Conservation (phyloP, 2,797 vertebrate species). For the Gallinago solitaria region DNA sequence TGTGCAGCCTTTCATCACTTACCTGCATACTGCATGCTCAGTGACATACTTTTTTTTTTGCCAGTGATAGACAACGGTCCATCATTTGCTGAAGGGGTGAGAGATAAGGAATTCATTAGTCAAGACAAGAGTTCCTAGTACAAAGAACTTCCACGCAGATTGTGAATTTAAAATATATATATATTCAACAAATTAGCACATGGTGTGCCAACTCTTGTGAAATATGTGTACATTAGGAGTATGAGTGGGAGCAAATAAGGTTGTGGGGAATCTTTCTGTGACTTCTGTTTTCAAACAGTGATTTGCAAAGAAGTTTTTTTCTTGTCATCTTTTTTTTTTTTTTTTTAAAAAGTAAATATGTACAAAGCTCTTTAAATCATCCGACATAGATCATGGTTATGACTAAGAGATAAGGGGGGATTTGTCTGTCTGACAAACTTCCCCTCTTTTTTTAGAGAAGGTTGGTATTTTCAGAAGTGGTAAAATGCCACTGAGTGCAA, state of each 20-base stretch:
- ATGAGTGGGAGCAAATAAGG: conserved; percentile 23
- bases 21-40: neutral
- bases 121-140: neutral
- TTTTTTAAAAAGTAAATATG: neutral
- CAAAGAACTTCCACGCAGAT: neutral
- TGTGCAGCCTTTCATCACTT: neutral
- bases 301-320: neutral
- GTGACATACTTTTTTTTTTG: neutral
- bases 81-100: neutral
- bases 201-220: neutral
- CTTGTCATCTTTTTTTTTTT: neutral
- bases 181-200: neutral
- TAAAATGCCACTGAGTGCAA: conserved; percentile 33
- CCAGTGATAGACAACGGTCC: neutral
- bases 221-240: neutral
- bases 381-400: neutral
- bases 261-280: neutral
- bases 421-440: conserved; percentile 55
- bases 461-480: conserved; percentile 43
- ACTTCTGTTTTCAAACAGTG: conserved; percentile 32
- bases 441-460: conserved; percentile 9
- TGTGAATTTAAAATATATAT: neutral
- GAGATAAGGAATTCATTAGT: neutral
- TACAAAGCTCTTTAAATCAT: neutral
- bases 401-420: conserved; percentile 50